Evolutionary conservation across 2,888 invertebrate genomes (phyloP), one percentile per base, ranked within the genome.

Genomic region (Philopedon plagiatum): DNA sequence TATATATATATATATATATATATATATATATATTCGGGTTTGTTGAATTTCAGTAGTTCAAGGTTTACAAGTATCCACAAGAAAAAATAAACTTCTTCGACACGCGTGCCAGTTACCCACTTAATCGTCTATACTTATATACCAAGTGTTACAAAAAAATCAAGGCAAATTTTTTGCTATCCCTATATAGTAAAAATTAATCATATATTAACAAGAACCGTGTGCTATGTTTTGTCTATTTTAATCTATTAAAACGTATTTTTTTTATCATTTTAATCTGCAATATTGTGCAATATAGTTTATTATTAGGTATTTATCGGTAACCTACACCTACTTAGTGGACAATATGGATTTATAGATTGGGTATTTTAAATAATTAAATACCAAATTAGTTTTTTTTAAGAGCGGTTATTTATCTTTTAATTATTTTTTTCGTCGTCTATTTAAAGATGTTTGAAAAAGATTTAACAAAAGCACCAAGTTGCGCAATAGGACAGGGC

Each of bases 291-390:
- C 44, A 44, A 44, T 21, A 19, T 5, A 11, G 2, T 41, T 21
- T 19, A 19, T 44, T 39, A 39, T 7, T 15, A 8, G 11, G 44
- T 44, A 19, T 19, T 11, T 19, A n/a, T 2, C 9, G 8, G 19
- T 44, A 44, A 44, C 44, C 44, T 44, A 44, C 7, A 44, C 44
- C 44, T 44, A 44, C 44, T 44, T 44, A n/a, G n/a, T 9, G 44
- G 9, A 44, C 44, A 44, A 19, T 44, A 44, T 44, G 44, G 44
- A 7, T 39, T 15, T 39, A 13, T 15, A 15, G 15, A 15, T 13
- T 39, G 39, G 3, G 19, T 44, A 41, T 15, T 41, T 15, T 44
- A 44, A 39, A 44, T 44, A 44, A 21, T 19, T 9, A 9, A 18
- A 44, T 21, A 41, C 18, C 18, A 18, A 44, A 44, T 44, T 44